Evolutionary conservation across 2,113 vertebrate genomes (phyloP), one percentile per base, ranked within the genome.

Genomic region (Pristiophorus japonicus): DNA sequence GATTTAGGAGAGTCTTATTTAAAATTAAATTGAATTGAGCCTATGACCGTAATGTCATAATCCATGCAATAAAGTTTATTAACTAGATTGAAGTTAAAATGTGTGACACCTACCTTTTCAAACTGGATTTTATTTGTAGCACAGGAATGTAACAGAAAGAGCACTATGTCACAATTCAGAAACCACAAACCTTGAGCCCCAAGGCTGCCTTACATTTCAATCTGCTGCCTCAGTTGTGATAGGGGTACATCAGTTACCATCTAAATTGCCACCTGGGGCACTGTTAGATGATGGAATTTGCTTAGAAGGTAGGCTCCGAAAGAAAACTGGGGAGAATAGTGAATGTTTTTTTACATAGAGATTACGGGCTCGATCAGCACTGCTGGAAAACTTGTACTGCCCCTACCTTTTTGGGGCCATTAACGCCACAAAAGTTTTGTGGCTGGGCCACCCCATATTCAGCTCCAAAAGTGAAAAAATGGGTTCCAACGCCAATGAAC

Each of bases 171-270:
- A 65, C 55, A 63, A 47, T 94, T 67, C 38, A 47, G n/a, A 67
- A 45, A 94, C n/a, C 42, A 45, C 38, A 94, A 59, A 27, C 20
- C 10, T 94, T 66, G 65, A 94, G 63, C 65, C 66, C 65, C 66
- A 51, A 24, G 66, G 14, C 34, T 38, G 4, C 42, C 65, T 47
- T 65, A 94, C 65, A 94, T 92, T 92, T 92, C 24, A 51, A 94
- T 94, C 42, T 94, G 93, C 93, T 47, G 63, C 66, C 38, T 94
- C 38, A 51, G 66, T 70, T 94, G 24, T 94, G 42, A 34, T 73
- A n/a, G 66, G 65, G 93, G 12, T 34, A 94, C 5, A 94, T 73
- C 93, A 70, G 24, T 92, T 38, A 63, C 16, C 55, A 63, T 22
- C 1, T 38, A 18, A n/a, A 42, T 81, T 42, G 75, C 16, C n/a